Evolutionary conservation across 1,140 invertebrate genomes (phyloP).

Genomic region (Artemia franciscana): DNA sequence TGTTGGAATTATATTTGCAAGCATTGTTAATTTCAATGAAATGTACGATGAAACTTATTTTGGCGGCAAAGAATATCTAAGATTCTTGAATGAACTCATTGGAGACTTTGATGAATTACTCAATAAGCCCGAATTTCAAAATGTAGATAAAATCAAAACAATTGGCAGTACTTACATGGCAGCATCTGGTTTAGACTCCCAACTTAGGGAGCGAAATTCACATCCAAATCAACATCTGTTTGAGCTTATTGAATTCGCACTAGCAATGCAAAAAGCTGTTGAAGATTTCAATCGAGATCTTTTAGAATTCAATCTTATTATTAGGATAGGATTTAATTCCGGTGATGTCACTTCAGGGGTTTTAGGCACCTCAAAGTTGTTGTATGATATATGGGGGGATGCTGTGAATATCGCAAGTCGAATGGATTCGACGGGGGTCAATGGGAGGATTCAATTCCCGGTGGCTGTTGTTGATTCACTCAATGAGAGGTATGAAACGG

Average conservation of each 20-base stretch:
- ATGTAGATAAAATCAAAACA: conserved; percentile 93
- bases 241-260: conserved; percentile 63
- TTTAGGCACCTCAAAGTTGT: conserved; percentile 82
- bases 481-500: conserved; percentile 40
- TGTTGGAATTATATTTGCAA: conserved; percentile 81
- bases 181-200: conserved; percentile 70
- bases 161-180: conserved; percentile 96
- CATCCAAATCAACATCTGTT: conserved; percentile 52
- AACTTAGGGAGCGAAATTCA: conserved; percentile 27
- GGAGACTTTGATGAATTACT: conserved; percentile 85
- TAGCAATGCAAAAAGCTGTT: conserved; percentile 63
- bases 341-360: conserved; percentile 87
- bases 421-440: conserved; percentile 79
- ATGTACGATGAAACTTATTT: conserved; percentile 88
- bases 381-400: conserved; percentile 97
- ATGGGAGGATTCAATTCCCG: conserved; percentile 62
- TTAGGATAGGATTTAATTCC: conserved; percentile 38
- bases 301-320: conserved; percentile 65
- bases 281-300: conserved; percentile 67
- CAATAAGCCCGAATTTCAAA: conserved; percentile 49
- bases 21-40: conserved; percentile 84
- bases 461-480: conserved; percentile 42
- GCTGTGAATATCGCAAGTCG: conserved; percentile 88
- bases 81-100: conserved; percentile 79
- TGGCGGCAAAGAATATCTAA: conserved; percentile 68